These are phyloP conservation scores for Paratrypauchen microcephalus DNA, from an alignment of 2,797 vertebrate species.

Conservation along the genomic window DNA sequence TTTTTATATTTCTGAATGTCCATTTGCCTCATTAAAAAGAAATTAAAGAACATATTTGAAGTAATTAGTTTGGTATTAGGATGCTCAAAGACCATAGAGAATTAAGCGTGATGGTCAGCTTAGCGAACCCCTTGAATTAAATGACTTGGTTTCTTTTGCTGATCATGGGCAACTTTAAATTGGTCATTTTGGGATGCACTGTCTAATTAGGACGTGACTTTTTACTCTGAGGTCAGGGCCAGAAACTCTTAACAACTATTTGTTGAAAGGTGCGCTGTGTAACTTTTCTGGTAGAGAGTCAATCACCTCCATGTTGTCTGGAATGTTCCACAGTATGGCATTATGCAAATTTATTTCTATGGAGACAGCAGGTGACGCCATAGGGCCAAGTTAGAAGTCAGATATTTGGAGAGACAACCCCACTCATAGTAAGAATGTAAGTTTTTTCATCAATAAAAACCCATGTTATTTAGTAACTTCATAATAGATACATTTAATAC, in stretches of 20 bases:
- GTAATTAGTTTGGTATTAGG: conserved; percentile 39
- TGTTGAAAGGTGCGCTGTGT: not conserved
- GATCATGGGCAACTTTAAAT: conserved; percentile 18
- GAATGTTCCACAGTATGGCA: too few relatives aligned
- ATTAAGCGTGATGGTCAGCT: conserved; percentile 6
- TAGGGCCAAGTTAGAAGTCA: too few relatives aligned
- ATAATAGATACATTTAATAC: too few relatives aligned
- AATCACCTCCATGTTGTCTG: too few relatives aligned
- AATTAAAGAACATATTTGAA: conserved; percentile 26
- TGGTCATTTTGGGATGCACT: not conserved
- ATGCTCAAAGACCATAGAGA: conserved; percentile 29
- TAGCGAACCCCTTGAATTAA: conserved; percentile 8
- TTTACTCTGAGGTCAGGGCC: not conserved
- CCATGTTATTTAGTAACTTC: too few relatives aligned
- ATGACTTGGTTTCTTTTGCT: conserved; percentile 15
- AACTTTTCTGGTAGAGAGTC: too few relatives aligned
- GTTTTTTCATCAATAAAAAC: too few relatives aligned
- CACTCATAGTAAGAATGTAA: too few relatives aligned
- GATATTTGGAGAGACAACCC: too few relatives aligned
- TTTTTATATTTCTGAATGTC: conserved; percentile 9
- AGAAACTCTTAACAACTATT: not conserved
- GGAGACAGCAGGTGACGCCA: too few relatives aligned
- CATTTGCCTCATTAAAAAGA: conserved; percentile 23
- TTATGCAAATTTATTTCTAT: too few relatives aligned
- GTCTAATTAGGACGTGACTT: not conserved